Conservation (phyloP, 1,140 invertebrate species). For the Agrilus planipennis region DNA sequence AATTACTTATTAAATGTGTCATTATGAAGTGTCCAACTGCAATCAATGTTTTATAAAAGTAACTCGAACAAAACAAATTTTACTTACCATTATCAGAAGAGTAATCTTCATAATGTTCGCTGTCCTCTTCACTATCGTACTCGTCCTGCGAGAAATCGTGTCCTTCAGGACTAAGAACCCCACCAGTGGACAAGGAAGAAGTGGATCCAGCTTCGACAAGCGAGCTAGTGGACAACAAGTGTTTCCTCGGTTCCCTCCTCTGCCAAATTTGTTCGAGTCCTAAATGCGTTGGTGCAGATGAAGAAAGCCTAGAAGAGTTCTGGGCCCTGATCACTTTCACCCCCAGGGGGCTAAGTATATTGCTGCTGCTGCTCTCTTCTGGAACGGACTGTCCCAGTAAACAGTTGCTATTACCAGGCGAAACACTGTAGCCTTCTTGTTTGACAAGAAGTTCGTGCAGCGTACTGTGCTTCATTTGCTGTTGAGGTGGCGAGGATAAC, state of each 20-base stretch:
- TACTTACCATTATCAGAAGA: slow-evolving; percentile 64
- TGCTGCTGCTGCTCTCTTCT: slow-evolving; percentile 14
- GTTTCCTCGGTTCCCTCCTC: slow-evolving; percentile 69
- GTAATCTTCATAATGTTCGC: slow-evolving; percentile 76
- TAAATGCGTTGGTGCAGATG: slow-evolving; percentile 70
- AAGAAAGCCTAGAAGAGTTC: slow-evolving; percentile 58
- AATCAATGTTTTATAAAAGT: too few species aligned
- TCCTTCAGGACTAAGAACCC: slow-evolving; percentile 67
- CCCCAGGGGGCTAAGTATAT: slow-evolving; percentile 9
- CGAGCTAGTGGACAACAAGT: slow-evolving; percentile 76
- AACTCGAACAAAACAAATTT: too few species aligned
- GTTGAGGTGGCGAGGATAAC: slow-evolving; percentile 29
- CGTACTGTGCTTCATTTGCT: slow-evolving; percentile 39
- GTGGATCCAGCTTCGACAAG: slow-evolving; percentile 72
- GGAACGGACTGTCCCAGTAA: slow-evolving; percentile 47
- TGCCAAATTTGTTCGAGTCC: slow-evolving; percentile 76
- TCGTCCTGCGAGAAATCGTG: slow-evolving; percentile 76
- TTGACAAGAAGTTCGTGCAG: slow-evolving; percentile 56
- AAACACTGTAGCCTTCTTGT: slow-evolving; percentile 36
- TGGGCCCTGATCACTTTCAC: slow-evolving; percentile 28
- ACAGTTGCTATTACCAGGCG: slow-evolving; percentile 42
- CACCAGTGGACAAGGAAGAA: slow-evolving; percentile 75
- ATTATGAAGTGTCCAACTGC: too few species aligned
- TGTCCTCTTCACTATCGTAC: slow-evolving; percentile 60
- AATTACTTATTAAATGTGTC: too few species aligned